Percentiles rank a stretch among this genome's conserved stretches.
These are phyloP conservation scores for Caenorhabditis afra DNA, from an alignment of 2,888 invertebrate genomes.

Conservation along the genomic window DNA sequence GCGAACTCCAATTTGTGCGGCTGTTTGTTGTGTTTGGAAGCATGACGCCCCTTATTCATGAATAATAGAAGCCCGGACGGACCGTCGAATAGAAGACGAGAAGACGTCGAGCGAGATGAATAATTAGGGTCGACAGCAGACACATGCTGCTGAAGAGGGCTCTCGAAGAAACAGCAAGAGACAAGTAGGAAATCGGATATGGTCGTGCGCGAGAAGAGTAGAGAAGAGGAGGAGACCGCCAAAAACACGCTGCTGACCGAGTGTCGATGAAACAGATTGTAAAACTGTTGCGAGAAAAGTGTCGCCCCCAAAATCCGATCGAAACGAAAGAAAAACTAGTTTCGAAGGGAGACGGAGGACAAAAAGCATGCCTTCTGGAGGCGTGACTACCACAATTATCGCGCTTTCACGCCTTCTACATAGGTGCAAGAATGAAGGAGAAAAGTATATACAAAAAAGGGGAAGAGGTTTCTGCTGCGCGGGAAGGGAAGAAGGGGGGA, in stretches of 20 bases:
- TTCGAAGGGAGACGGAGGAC: slow-evolving; percentile 16
- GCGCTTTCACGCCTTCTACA: slow-evolving; percentile 18
- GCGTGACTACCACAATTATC: not conserved
- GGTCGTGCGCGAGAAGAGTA: slow-evolving; percentile 27
- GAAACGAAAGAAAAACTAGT: slow-evolving; percentile 21
- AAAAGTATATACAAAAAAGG: slow-evolving; percentile 48
- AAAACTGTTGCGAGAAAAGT: slow-evolving; percentile 37
- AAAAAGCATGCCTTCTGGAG: slow-evolving; percentile 20
- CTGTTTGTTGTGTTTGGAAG: slow-evolving; percentile 6
- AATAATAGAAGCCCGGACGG: slow-evolving; percentile 31
- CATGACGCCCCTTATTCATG: slow-evolving; percentile 32
- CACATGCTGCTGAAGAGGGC: slow-evolving; percentile 39
- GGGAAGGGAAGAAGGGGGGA: slow-evolving; percentile 1
- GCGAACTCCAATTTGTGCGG: slow-evolving; percentile 8
- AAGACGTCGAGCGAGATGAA: slow-evolving; percentile 40
- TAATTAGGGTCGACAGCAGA: slow-evolving; percentile 43
- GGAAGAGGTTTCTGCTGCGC: not conserved
- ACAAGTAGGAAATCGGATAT: slow-evolving; percentile 50
- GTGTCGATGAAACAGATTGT: slow-evolving; percentile 36
- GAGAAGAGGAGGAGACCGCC: slow-evolving; percentile 14
- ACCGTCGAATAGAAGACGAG: slow-evolving; percentile 5
- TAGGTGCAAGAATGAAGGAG: slow-evolving; percentile 18
- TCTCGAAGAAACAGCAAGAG: slow-evolving; percentile 33
- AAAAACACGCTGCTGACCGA: slow-evolving; percentile 28
- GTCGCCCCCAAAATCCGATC: slow-evolving; percentile 34